Percentiles rank a stretch among this genome's conserved stretches.
These are phyloP conservation scores for Drosophila littoralis DNA, from an alignment of 1,140 invertebrate genomes.

Conservation along the genomic window DNA sequence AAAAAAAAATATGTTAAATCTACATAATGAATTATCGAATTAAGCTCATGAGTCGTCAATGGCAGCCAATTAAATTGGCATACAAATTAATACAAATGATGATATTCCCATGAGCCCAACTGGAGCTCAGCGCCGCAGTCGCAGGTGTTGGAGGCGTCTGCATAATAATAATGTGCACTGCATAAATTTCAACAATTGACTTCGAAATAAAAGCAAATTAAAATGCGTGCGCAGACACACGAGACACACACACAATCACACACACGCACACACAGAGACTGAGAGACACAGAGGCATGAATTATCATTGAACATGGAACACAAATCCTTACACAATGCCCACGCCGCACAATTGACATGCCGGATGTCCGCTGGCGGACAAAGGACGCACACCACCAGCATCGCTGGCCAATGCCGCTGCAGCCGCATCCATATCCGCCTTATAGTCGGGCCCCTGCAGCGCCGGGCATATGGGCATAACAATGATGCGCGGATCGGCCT, in stretches of 20 bases:
- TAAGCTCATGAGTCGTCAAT: slow-evolving; percentile 63
- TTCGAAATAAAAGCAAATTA: slow-evolving; percentile 77
- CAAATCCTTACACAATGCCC: slow-evolving; percentile 83
- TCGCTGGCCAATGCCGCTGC: slow-evolving; percentile 48
- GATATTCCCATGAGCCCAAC: slow-evolving; percentile 42
- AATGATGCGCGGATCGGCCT: slow-evolving; percentile 75
- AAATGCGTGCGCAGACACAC: slow-evolving; percentile 61
- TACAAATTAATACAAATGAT: slow-evolving; percentile 80
- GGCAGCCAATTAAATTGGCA: slow-evolving; percentile 78
- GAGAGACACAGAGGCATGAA: slow-evolving; percentile 42
- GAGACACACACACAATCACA: slow-evolving; percentile 16
- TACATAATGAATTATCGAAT: slow-evolving; percentile 74
- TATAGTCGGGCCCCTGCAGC: slow-evolving; percentile 74
- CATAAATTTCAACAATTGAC: slow-evolving; percentile 76
- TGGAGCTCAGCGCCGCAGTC: slow-evolving; percentile 19
- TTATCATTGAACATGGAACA: slow-evolving; percentile 63
- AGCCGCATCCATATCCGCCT: slow-evolving; percentile 75
- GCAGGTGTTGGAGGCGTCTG: slow-evolving; percentile 61
- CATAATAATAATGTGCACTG: slow-evolving; percentile 47
- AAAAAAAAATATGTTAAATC: slow-evolving; percentile 56
- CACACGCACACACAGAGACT: slow-evolving; percentile 6
- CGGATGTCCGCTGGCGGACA: slow-evolving; percentile 80
- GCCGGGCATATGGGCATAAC: slow-evolving; percentile 77
- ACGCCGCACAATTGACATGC: slow-evolving; percentile 81
- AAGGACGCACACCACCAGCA: slow-evolving; percentile 60